Conservation (phyloP, 2,888 invertebrate genomes). For the Andrena marginata region DNA sequence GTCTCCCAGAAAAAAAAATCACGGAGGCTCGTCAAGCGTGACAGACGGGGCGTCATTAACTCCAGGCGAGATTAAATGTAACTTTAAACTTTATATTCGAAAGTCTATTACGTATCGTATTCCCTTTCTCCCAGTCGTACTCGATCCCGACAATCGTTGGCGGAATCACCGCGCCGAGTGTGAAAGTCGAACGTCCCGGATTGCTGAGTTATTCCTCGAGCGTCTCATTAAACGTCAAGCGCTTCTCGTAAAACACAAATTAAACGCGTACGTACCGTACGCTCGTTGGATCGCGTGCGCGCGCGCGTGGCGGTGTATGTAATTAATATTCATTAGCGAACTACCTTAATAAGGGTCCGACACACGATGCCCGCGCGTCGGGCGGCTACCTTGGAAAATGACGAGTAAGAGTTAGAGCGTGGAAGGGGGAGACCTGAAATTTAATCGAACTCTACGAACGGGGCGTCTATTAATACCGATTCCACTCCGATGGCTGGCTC, state of each 20-base stretch:
- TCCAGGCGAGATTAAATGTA: too few relatives aligned
- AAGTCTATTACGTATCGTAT: slow-evolving; percentile 9
- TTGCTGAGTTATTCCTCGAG: slow-evolving; percentile 6
- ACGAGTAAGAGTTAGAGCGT: not conserved
- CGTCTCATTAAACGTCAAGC: slow-evolving; percentile 43
- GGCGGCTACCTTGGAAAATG: slow-evolving; percentile 41
- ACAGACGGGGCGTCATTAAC: too few relatives aligned
- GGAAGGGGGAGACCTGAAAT: slow-evolving; percentile 26
- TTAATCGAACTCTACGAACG: slow-evolving; percentile 56
- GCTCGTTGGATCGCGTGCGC: not conserved
- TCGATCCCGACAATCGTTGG: not conserved
- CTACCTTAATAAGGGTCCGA: slow-evolving; percentile 53
- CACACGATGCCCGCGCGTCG: slow-evolving; percentile 34
- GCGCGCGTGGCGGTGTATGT: not conserved
- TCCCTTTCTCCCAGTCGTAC: too few relatives aligned
- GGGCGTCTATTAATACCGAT: slow-evolving; percentile 50
- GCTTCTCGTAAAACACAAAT: slow-evolving; percentile 32
- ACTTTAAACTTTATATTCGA: too few relatives aligned
- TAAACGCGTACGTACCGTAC: not conserved
- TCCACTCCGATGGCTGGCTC: slow-evolving; percentile 43
- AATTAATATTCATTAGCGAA: slow-evolving; percentile 63
- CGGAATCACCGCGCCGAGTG: not conserved
- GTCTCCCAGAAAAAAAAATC: too few relatives aligned
- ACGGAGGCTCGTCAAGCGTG: too few relatives aligned
- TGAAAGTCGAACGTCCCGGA: slow-evolving; percentile 2